Evolutionary conservation across 2,113 vertebrate species (phyloP), one percentile per base, ranked within the genome.

Genomic region (Elephas maximus): DNA sequence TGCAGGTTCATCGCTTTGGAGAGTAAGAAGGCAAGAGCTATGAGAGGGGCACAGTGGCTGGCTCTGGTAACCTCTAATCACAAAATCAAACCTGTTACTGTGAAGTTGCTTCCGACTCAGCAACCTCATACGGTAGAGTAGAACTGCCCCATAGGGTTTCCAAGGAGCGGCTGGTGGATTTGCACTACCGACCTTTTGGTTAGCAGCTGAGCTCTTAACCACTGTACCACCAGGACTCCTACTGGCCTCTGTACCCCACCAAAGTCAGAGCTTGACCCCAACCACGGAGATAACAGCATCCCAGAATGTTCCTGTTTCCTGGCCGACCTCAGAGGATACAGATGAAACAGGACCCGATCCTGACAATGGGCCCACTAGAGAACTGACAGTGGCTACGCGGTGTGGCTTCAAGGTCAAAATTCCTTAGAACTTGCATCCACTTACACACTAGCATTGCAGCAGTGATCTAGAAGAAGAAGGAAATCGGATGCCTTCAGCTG

Each of bases 1-100:
- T 33, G 37, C 6, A 41, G 23, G 86, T 95, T 96, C 92, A 94
- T 97, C 90, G 76, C 41, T 67, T 93, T 96, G 97, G 97, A 57
- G 88, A 96, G 90, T 60, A 96, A 85, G 63, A 21, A 4, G 8
- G 57, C 8, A 57, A 57, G 57, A 26, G 48, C 62, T 2, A 1
- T 8, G 69, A 86, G 45, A 89, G 90, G 96, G 85, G 94, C 90
- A 93, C 17, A 44, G 90, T 2, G 84, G 80, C 69, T 15, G 8
- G 89, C 81, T 96, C 95, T 11, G 4, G 88, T 80, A 89, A 63
- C 73, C 80, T 97, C 53, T 57, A 57, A 57, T 57, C 53, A 57
- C 12, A 57, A 57, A 57, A 17, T 14, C 53, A 57, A 57, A 57
- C 53, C 53, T 14, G 53, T 12, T 57, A 14, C 53, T 12, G 4